These are phyloP conservation scores for Eutrigla gurnardus DNA, from an alignment of 2,797 vertebrate genomes.

Conservation along the genomic window DNA sequence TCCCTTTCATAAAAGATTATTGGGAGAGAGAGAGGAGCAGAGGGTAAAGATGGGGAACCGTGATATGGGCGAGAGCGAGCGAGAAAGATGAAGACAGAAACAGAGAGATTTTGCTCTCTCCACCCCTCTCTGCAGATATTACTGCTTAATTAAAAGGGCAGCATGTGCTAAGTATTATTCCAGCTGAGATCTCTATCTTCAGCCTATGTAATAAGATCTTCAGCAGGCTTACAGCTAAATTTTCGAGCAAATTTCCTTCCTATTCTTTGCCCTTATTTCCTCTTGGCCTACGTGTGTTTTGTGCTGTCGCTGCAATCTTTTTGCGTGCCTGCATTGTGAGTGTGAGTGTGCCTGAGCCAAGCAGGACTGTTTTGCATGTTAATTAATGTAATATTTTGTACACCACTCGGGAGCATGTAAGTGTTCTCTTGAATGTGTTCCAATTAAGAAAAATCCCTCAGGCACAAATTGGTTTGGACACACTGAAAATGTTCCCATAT, in stretches of 20 bases:
- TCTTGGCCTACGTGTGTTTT: constrained; percentile 78
- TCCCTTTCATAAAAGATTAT: constrained; percentile 78
- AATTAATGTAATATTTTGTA: constrained; percentile 83
- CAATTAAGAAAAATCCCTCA: constrained; percentile 80
- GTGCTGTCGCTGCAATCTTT: constrained; percentile 77
- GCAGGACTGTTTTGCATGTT: constrained; percentile 81
- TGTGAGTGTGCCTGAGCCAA: constrained; percentile 33
- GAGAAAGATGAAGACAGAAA: constrained; percentile 77
- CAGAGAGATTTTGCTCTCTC: constrained; percentile 77
- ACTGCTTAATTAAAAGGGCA: constrained; percentile 98
- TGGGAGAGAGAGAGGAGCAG: constrained; percentile 74
- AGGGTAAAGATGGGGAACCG: constrained; percentile 80
- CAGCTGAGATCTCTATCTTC: constrained; percentile 96
- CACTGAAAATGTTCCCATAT: constrained; percentile 64
- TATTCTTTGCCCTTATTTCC: constrained; percentile 84
- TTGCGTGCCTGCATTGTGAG: constrained; percentile 51
- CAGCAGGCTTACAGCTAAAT: constrained; percentile 90
- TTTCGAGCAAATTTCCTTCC: constrained; percentile 92
- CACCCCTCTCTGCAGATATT: constrained; percentile 83
- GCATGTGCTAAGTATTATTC: constrained; percentile 99
- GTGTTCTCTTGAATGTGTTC: constrained; percentile 81
- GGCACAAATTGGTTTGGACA: constrained; percentile 76
- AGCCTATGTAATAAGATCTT: constrained; percentile 95
- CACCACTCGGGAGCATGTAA: constrained; percentile 79
- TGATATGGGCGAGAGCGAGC: constrained; percentile 72